Conservation (phyloP, 2,113 vertebrate species). For the Siniperca chuatsi region DNA sequence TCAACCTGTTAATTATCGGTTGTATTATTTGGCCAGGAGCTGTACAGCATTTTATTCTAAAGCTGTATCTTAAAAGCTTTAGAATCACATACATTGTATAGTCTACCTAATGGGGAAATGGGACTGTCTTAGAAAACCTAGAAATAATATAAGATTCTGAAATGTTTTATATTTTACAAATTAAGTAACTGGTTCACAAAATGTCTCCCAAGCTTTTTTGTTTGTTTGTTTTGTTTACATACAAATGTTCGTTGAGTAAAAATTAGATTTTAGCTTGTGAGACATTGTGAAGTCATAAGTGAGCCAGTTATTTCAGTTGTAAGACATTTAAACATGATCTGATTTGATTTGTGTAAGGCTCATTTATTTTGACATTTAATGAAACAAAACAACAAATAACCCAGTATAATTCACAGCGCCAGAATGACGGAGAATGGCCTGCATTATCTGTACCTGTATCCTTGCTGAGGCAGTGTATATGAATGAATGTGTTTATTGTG, state of each 20-base stretch:
- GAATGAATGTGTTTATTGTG: conserved; percentile 31
- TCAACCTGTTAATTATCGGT: not conserved
- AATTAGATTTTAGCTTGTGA: conserved; percentile 18
- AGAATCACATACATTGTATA: not conserved
- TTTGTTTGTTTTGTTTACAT: conserved; percentile 11
- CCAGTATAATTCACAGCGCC: not conserved
- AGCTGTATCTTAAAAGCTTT: not conserved
- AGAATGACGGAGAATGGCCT: not conserved
- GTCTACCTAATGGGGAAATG: too few relatives aligned
- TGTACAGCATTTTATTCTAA: not conserved
- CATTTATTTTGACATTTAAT: conserved; percentile 7
- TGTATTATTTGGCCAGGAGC: not conserved
- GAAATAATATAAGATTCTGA: not conserved
- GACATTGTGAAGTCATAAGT: not conserved
- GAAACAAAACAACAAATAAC: not conserved
- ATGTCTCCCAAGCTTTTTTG: not conserved
- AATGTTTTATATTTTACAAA: not conserved
- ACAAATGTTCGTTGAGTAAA: not conserved
- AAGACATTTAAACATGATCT: conserved; percentile 4
- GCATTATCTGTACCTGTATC: conserved; percentile 13
- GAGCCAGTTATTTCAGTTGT: not conserved
- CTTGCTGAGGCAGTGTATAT: not conserved
- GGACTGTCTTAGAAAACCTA: not conserved
- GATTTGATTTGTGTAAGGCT: not conserved
- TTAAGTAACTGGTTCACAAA: not conserved